phyloP scores from a whole-genome alignment of 2,113 vertebrate genomes.

The Pyrgilauda ruficollis region DNA sequence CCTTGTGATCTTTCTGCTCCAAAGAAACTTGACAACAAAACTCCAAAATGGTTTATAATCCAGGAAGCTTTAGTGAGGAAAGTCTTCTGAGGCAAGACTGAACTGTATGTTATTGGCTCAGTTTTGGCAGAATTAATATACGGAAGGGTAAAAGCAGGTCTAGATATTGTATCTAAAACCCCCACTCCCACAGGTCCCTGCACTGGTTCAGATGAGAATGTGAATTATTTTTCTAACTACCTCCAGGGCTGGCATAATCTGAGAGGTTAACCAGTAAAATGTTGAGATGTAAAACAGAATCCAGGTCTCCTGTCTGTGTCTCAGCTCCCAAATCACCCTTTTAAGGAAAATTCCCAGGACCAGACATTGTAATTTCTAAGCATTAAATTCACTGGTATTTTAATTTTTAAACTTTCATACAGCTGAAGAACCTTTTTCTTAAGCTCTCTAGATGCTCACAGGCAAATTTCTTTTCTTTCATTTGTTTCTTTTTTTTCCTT shows the following conservation, averaged over 20 bases:
- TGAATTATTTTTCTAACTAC: not conserved
- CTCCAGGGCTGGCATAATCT: not conserved
- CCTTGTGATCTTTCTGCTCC: not conserved
- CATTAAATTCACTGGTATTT: slow-evolving; percentile 22
- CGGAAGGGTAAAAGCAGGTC: not conserved
- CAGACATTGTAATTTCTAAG: not conserved
- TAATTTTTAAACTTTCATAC: slow-evolving; percentile 36
- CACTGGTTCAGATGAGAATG: not conserved
- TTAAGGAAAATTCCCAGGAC: slow-evolving; percentile 7
- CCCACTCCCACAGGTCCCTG: not conserved
- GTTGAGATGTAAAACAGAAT: not conserved
- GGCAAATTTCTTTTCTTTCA: not conserved
- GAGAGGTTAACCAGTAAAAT: not conserved
- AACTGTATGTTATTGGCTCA: not conserved
- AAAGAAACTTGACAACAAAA: not conserved
- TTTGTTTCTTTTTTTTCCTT: not conserved
- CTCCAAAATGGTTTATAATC: not conserved
- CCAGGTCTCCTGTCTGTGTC: not conserved
- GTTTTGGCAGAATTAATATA: not conserved
- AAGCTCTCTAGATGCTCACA: slow-evolving; percentile 6
- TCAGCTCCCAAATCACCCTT: not conserved
- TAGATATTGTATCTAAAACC: not conserved
- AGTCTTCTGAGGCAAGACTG: not conserved
- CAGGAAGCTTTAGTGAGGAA: not conserved
- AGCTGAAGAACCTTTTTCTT: slow-evolving; percentile 1